phyloP scores from a whole-genome alignment of 2,797 vertebrate species.

The Fistularia commersonii region DNA sequence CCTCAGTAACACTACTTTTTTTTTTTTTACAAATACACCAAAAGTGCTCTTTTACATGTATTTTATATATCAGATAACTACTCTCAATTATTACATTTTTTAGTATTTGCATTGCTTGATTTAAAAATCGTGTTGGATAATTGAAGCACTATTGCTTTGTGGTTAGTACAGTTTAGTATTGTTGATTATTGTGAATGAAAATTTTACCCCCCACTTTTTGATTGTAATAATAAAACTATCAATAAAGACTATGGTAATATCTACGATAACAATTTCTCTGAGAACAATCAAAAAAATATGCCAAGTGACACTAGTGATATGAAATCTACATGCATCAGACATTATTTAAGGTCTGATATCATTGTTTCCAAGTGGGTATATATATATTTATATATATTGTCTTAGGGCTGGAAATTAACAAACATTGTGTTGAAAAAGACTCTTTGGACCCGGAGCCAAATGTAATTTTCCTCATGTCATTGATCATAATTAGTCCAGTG shows the following conservation, averaged over 20 bases:
- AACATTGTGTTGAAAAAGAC: too few relatives aligned
- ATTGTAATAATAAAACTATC: conserved; percentile 3
- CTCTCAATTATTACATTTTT: background rate
- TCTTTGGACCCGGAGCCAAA: too few relatives aligned
- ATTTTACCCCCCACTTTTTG: background rate
- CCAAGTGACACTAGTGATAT: conserved; percentile 6
- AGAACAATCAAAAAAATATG: conserved; percentile 28
- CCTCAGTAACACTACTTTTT: background rate
- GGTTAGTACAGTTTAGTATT: background rate
- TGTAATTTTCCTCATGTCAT: too few relatives aligned
- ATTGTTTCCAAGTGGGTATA: conserved; percentile 29
- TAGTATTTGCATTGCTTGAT: background rate
- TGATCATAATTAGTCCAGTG: too few relatives aligned
- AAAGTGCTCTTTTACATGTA: conserved; percentile 1
- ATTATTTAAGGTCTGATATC: conserved; percentile 33
- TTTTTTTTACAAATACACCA: background rate
- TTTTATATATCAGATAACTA: conserved; percentile 3
- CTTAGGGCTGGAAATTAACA: too few relatives aligned
- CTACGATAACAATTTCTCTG: conserved; percentile 17
- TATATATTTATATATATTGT: background rate
- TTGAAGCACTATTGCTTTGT: background rate
- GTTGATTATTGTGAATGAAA: background rate
- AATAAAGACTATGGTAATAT: conserved; percentile 38
- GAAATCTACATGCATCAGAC: conserved; percentile 43
- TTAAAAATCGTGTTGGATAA: background rate